Conservation (phyloP, 2,113 vertebrate genomes). For the Montifringilla adamsi region DNA sequence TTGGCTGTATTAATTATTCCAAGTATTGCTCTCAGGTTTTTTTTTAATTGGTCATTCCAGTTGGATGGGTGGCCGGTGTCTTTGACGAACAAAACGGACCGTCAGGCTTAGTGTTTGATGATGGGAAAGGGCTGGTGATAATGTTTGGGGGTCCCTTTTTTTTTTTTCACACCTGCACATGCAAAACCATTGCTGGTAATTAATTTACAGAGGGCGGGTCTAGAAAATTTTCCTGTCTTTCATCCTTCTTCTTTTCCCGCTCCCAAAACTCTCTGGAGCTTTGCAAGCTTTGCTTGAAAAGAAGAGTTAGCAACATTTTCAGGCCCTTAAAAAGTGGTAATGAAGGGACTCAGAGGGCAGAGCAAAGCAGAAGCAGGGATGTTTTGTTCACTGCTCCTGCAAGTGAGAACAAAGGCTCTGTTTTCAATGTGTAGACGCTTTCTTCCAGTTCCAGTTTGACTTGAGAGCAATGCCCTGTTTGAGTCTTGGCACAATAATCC, state of each 20-base stretch:
- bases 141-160: background rate
- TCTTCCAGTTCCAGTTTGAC: slow-evolving; percentile 13
- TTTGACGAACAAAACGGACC: background rate
- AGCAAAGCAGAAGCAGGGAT: background rate
- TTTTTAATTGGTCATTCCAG: slow-evolving; percentile 64
- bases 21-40: background rate
- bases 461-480: background rate
- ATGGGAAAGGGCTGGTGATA: slow-evolving; percentile 10
- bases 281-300: slow-evolving; percentile 4
- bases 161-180: background rate
- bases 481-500: background rate
- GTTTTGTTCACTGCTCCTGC: background rate
- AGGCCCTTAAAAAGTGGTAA: slow-evolving; percentile 3
- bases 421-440: background rate
- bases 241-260: background rate
- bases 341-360: slow-evolving; percentile 5
- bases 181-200: background rate
- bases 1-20: slow-evolving; percentile 56
- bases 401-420: slow-evolving; percentile 21
- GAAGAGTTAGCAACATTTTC: slow-evolving; percentile 28
- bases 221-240: slow-evolving; percentile 16
- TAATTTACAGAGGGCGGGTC: background rate
- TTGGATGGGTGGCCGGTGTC: slow-evolving; percentile 48
- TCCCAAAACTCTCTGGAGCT: background rate
- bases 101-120: background rate